Evolutionary conservation across 2,888 invertebrate genomes (phyloP).

Genomic region (Cosmopolites sordidus): DNA sequence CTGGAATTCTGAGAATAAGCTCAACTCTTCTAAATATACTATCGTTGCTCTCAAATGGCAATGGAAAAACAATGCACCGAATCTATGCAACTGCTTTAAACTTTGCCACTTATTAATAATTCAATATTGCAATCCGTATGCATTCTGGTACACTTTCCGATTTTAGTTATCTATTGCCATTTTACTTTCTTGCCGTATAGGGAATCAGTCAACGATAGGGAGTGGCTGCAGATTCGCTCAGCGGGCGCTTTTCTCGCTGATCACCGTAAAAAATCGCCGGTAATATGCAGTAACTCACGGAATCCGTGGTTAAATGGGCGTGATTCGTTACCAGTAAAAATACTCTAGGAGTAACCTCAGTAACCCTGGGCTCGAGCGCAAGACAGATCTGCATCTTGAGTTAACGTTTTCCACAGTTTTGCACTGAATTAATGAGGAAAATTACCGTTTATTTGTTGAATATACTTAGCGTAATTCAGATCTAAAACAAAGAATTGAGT

Average conservation of each 20-base stretch:
- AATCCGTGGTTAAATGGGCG: constrained; percentile 20
- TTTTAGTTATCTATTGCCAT: not conserved
- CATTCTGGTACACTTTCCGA: no score
- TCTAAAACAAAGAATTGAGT: no score
- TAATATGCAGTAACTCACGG: constrained; percentile 36
- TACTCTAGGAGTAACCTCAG: constrained; percentile 15
- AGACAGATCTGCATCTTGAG: no score
- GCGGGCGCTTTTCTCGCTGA: constrained; percentile 27
- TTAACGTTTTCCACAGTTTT: constrained; percentile 4
- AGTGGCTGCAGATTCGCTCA: constrained; percentile 25
- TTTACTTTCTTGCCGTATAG: not conserved
- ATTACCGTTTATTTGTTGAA: constrained; percentile 2
- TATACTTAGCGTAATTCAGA: not conserved
- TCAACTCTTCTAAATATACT: no score
- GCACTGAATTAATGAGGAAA: not conserved
- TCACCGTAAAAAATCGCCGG: constrained; percentile 28
- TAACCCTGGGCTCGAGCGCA: constrained; percentile 7
- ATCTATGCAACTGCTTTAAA: no score
- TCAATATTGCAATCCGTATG: no score
- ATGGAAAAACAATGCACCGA: constrained; percentile 4
- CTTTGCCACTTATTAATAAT: no score
- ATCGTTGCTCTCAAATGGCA: not conserved
- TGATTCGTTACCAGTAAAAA: constrained; percentile 17
- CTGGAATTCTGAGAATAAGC: no score
- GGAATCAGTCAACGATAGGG: constrained; percentile 20